These are phyloP conservation scores for Ormyrus nitidulus DNA, from an alignment of 2,888 invertebrate genomes.

Conservation along the genomic window DNA sequence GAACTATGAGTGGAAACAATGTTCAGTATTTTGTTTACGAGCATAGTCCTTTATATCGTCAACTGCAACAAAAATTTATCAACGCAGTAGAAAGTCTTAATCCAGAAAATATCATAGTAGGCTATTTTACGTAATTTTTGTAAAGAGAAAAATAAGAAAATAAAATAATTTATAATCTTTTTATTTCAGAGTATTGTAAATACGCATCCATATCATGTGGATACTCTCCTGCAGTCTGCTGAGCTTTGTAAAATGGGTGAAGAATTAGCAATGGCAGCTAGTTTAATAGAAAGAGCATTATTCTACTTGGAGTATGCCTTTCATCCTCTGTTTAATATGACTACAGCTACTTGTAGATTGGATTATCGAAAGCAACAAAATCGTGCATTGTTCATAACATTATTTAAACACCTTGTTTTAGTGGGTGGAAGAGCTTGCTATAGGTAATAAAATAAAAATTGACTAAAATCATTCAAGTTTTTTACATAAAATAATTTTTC, in stretches of 20 bases:
- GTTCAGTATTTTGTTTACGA: slow-evolving; percentile 84
- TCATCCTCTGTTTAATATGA: slow-evolving; percentile 87
- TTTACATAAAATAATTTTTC: slow-evolving; percentile 4
- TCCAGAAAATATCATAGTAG: slow-evolving; percentile 86
- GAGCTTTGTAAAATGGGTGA: slow-evolving; percentile 88
- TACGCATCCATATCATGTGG: slow-evolving; percentile 87
- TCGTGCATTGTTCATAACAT: slow-evolving; percentile 86
- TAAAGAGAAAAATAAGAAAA: no score
- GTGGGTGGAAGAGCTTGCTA: slow-evolving; percentile 88
- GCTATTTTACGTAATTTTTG: slow-evolving; percentile 54
- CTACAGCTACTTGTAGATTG: slow-evolving; percentile 84
- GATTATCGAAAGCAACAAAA: slow-evolving; percentile 90
- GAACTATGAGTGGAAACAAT: slow-evolving; percentile 70
- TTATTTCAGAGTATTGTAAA: slow-evolving; percentile 80
- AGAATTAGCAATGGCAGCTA: slow-evolving; percentile 86
- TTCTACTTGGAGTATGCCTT: slow-evolving; percentile 86
- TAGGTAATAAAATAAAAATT: slow-evolving; percentile 63
- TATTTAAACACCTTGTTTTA: slow-evolving; percentile 88
- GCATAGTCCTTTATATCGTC: slow-evolving; percentile 85
- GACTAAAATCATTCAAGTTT: slow-evolving; percentile 21
- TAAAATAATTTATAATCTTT: no score
- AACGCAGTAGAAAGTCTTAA: slow-evolving; percentile 87
- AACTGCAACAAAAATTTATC: slow-evolving; percentile 85
- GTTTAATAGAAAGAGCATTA: slow-evolving; percentile 87
- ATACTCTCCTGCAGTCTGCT: slow-evolving; percentile 87